Percentiles rank a stretch among this genome's conserved stretches.
Conservation (phyloP, 2,888 invertebrate genomes). For the Flabesymbios commensalis region DNA sequence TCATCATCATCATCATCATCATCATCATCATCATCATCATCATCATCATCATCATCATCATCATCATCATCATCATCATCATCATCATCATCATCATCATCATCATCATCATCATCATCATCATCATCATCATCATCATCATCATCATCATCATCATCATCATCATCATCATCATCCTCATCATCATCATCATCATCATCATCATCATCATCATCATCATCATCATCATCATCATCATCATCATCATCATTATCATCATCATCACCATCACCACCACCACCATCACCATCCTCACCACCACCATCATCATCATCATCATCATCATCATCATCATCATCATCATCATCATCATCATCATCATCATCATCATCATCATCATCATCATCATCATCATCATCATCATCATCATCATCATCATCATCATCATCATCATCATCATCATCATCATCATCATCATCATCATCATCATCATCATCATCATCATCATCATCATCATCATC, state of each 20-base stretch:
- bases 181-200: not conserved
- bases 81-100: not conserved
- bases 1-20: conserved; percentile 11
- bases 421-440: not conserved
- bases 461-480: not conserved
- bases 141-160: conserved; percentile 4
- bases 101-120: conserved; percentile 10
- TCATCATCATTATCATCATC: not conserved
- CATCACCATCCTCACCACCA: too few species aligned
- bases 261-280: too few species aligned
- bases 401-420: not conserved
- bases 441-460: not conserved
- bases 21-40: too few species aligned
- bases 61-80: not conserved
- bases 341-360: not conserved
- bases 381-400: not conserved
- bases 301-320: too few species aligned
- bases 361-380: not conserved
- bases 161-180: too few species aligned
- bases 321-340: not conserved
- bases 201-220: not conserved
- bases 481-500: not conserved
- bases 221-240: not conserved
- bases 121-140: conserved; percentile 7
- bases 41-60: too few species aligned